Evolutionary conservation across 2,113 vertebrate species (phyloP), one percentile per base, ranked within the genome.

Genomic region (Alosa alosa): DNA sequence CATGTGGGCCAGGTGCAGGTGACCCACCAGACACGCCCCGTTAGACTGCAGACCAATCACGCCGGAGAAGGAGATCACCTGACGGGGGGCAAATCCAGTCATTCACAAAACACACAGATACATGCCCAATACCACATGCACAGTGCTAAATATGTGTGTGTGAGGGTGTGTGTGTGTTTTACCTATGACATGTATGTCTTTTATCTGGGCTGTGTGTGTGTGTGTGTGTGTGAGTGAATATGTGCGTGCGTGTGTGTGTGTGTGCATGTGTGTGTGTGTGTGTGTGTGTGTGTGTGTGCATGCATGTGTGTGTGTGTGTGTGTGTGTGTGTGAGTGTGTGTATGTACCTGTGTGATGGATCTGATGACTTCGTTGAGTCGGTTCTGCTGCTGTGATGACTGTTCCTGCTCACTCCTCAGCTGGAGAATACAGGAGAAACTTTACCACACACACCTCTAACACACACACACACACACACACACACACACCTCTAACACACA

Each of bases 1-100:
- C 86, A 97, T 86, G 78, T 95, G 95, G 83, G 97, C 96, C 84
- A 98, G 92, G 90, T 99, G 92, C 92, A 99, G 94, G 82, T 96
- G 95, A 83, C 96, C 98, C 86, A 99, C 85, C 89, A 99, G 94
- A 92, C 95, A 96, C 18, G 97, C 93, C 82, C 97, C 96, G 91
- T 98, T 99, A 89, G 97, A 97, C 91, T 99, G 98, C 90, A 99
- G 94, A 46, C 97, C 98, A 84, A 98, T 96, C 50, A 96, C 96
- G 78, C 96, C 96, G 0, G 97, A 99, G 90, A 96, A 95, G 25
- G 95, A 96, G 81, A 99, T 93, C 87, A 97, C 93, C 98, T 99
- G 72, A 39, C 31, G 13, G 11, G 15, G 50, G 17, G 50, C 50
- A 8, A 52, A 10, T 31, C 11, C 50, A 15, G 17, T 13, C 50